These are phyloP conservation scores for Mastomys natalensis DNA, from an alignment of 2,113 vertebrate species.

Conservation along the genomic window DNA sequence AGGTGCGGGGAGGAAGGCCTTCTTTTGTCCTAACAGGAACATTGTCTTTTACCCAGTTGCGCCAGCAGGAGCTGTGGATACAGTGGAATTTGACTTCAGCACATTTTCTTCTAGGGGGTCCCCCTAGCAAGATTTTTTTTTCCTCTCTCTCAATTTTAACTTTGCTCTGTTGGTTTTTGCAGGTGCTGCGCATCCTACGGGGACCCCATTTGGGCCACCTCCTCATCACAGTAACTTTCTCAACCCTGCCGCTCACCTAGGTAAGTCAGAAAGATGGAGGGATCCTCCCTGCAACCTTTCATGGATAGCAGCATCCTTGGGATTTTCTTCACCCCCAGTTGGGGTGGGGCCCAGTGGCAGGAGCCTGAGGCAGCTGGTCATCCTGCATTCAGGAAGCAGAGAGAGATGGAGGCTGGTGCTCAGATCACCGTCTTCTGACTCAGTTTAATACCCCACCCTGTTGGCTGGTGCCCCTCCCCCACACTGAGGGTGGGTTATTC, in stretches of 20 bases:
- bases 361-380: neutral
- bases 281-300: neutral
- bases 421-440: no score
- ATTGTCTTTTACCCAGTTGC: neutral
- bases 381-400: neutral
- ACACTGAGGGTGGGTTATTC: neutral
- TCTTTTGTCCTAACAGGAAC: neutral
- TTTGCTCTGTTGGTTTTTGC: slow-evolving; percentile 71
- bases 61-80: neutral
- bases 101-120: rapidly evolving
- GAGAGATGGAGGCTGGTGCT: neutral
- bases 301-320: neutral
- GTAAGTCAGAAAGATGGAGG: slow-evolving; percentile 81
- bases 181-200: slow-evolving; percentile 95
- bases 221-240: slow-evolving; percentile 97
- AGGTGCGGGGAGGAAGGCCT: neutral
- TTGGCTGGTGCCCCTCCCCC: no score
- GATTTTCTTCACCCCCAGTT: neutral
- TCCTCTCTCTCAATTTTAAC: slow-evolving; percentile 80
- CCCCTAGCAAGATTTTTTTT: slow-evolving; percentile 42
- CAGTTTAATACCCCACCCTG: neutral
- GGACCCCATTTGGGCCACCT: slow-evolving; percentile 93
- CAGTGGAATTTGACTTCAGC: no score
- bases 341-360: neutral
- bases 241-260: slow-evolving; percentile 94